Evolutionary conservation across 2,888 invertebrate genomes (phyloP).

Genomic region (Nomada ferruginata): DNA sequence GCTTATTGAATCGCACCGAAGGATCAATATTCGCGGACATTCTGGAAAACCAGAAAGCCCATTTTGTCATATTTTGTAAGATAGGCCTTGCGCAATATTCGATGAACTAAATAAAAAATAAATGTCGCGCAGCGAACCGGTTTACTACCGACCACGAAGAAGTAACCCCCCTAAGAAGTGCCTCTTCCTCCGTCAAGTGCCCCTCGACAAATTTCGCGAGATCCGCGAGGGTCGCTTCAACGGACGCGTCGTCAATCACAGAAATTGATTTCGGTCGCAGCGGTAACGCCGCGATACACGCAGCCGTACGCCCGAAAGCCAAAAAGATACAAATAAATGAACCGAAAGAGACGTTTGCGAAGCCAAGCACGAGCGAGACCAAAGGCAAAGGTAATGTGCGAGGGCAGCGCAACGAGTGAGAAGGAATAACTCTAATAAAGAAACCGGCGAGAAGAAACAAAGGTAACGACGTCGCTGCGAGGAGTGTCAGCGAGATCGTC

Average conservation of each 20-base stretch:
- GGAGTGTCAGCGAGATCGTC: slow-evolving; percentile 26
- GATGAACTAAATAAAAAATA: too few relatives aligned
- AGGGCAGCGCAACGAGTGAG: not conserved
- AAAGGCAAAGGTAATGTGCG: not conserved
- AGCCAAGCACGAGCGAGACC: not conserved
- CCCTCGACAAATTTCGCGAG: not conserved
- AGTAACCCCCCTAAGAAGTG: not conserved
- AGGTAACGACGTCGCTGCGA: slow-evolving; percentile 46
- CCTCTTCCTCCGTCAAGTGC: not conserved
- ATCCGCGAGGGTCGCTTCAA: not conserved
- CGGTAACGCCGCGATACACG: not conserved
- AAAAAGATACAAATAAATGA: not conserved
- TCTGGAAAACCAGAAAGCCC: too few relatives aligned
- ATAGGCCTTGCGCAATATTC: too few relatives aligned
- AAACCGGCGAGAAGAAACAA: slow-evolving; percentile 35
- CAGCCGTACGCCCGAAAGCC: not conserved
- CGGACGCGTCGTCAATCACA: not conserved
- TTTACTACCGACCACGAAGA: not conserved
- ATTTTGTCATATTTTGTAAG: too few relatives aligned
- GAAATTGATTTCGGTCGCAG: slow-evolving; percentile 2
- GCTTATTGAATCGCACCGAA: too few relatives aligned
- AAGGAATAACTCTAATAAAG: slow-evolving; percentile 26
- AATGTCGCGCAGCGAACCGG: too few relatives aligned
- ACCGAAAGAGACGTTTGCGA: too few relatives aligned
- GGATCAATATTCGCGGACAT: too few relatives aligned